These are phyloP conservation scores for Solenopsis invicta DNA, from an alignment of 1,140 invertebrate species.

Conservation along the genomic window DNA sequence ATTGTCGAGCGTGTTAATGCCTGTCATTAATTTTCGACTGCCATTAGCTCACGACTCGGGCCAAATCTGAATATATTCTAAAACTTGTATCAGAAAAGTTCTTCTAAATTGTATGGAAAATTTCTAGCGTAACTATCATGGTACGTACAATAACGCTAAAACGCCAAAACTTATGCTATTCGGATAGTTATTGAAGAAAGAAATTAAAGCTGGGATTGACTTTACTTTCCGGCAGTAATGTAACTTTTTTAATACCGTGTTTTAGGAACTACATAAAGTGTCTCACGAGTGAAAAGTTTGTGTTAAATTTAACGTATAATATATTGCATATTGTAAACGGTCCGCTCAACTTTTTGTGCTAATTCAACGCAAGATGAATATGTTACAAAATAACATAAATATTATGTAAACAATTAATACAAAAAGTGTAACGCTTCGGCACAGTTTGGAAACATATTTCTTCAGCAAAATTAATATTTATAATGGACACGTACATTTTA, in stretches of 20 bases:
- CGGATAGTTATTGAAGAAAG: not conserved
- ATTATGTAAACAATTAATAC: no score
- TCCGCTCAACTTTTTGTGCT: no score
- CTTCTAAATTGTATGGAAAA: not conserved
- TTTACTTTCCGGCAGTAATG: not conserved
- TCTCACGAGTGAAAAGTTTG: no score
- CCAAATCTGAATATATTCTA: not conserved
- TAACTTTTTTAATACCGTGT: not conserved
- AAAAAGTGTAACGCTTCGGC: no score
- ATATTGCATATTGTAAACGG: no score
- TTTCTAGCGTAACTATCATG: not conserved
- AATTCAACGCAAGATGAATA: no score
- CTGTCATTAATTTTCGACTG: not conserved
- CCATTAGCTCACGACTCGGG: not conserved
- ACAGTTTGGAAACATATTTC: no score
- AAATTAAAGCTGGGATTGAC: not conserved
- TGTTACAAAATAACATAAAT: no score
- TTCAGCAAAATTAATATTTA: no score
- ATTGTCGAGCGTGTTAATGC: conserved; percentile 16
- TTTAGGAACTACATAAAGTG: no score
- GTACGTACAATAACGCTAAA: not conserved
- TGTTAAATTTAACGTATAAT: no score
- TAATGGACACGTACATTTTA: no score
- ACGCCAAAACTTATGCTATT: not conserved
- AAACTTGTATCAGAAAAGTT: not conserved